Conservation (phyloP, 2,797 vertebrate genomes). For the Menidia menidia region DNA sequence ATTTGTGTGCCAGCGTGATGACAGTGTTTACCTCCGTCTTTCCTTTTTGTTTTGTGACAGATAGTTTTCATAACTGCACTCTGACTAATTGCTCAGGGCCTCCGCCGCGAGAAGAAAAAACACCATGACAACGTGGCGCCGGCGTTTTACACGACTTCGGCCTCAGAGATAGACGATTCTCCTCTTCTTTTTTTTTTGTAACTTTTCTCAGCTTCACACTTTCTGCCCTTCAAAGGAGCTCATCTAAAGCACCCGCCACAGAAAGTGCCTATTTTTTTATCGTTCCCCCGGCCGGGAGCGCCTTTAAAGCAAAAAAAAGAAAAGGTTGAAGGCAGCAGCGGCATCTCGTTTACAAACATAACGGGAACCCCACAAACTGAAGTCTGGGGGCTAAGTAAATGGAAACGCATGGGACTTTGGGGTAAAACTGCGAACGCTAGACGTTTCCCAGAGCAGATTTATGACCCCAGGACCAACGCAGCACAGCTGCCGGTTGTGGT, state of each 20-base stretch:
- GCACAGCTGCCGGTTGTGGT: constrained; percentile 38
- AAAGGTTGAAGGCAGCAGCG: not conserved
- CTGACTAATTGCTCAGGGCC: not conserved
- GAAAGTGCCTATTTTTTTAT: constrained; percentile 50
- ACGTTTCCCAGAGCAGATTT: constrained; percentile 51
- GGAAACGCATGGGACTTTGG: constrained; percentile 16
- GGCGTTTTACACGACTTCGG: constrained; percentile 14
- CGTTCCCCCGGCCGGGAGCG: constrained; percentile 23
- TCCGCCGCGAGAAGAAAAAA: constrained; percentile 31
- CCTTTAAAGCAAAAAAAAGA: constrained; percentile 27
- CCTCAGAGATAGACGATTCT: not conserved
- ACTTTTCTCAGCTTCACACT: constrained; percentile 20
- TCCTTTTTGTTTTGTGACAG: constrained; percentile 43
- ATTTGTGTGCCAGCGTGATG: constrained; percentile 34
- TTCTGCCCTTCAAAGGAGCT: constrained; percentile 22
- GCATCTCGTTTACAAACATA: constrained; percentile 9
- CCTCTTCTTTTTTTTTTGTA: constrained; percentile 1
- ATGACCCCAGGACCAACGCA: constrained; percentile 53
- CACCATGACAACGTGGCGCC: constrained; percentile 52
- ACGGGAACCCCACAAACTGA: constrained; percentile 19
- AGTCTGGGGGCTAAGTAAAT: constrained; percentile 23
- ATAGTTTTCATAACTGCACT: constrained; percentile 64
- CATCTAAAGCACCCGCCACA: constrained; percentile 16
- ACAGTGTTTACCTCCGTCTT: constrained; percentile 38
- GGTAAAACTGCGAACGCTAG: constrained; percentile 6